Conservation (phyloP, 2,113 vertebrate genomes). For the Coracopsis vasa region DNA sequence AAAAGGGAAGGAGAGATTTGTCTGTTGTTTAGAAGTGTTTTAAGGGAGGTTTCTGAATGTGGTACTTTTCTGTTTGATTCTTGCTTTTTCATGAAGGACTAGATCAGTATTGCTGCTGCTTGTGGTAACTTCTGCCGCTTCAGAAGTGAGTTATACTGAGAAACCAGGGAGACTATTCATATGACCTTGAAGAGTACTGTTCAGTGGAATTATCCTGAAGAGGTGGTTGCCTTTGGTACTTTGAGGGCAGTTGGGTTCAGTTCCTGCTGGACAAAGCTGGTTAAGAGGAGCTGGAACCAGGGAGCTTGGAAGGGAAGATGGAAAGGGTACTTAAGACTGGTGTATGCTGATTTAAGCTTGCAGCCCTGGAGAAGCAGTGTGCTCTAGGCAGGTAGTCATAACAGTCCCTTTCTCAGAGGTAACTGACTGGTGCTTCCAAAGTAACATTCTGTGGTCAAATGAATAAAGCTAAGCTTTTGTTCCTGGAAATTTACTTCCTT, state of each 20-base stretch:
- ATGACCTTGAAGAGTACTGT: neutral
- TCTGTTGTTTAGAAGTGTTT: neutral
- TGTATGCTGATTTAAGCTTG: neutral
- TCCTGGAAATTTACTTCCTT: neutral
- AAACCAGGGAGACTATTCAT: rapidly evolving
- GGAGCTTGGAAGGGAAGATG: neutral
- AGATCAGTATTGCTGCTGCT: rapidly evolving
- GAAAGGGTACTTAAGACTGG: rapidly evolving
- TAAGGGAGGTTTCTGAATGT: neutral
- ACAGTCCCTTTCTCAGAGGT: neutral
- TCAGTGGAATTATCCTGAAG: neutral
- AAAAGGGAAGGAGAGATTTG: neutral
- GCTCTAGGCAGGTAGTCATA: neutral
- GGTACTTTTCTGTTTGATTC: neutral
- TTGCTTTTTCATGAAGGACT: neutral
- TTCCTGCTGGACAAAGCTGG: neutral
- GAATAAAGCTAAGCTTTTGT: neutral
- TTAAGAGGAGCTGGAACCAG: neutral
- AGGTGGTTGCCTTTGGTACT: rapidly evolving
- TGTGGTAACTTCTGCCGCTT: neutral
- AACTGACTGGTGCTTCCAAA: neutral
- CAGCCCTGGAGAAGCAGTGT: rapidly evolving
- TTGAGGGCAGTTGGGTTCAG: neutral
- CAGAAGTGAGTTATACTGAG: neutral
- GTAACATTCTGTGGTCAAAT: neutral